Percentiles rank a stretch among this genome's conserved stretches.
Evolutionary conservation across 2,113 vertebrate species (phyloP).

Genomic region (Andinoacara biseriatus): DNA sequence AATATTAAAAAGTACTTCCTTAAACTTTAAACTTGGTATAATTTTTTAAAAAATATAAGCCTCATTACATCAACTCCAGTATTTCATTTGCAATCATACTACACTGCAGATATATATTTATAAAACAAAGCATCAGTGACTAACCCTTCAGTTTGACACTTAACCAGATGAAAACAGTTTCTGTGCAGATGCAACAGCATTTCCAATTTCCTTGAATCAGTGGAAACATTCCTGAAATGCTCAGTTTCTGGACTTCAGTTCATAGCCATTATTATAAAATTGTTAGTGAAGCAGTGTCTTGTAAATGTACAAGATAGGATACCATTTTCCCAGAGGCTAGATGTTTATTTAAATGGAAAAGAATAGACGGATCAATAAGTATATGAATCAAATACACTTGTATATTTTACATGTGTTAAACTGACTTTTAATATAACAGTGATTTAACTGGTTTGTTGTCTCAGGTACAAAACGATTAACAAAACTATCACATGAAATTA

Average conservation of each 20-base stretch:
- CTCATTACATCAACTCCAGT: background rate
- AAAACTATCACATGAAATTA: background rate
- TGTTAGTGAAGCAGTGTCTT: background rate
- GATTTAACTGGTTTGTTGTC: too few relatives aligned
- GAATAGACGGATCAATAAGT: background rate
- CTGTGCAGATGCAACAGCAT: background rate
- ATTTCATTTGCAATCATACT: background rate
- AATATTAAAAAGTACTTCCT: conserved; percentile 36
- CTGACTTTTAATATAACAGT: too few relatives aligned
- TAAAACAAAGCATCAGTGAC: background rate
- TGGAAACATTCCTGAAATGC: background rate
- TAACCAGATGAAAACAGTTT: background rate
- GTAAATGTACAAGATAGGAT: background rate
- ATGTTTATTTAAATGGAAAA: background rate
- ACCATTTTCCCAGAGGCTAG: background rate
- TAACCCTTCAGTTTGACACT: background rate
- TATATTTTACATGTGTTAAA: background rate
- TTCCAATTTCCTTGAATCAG: background rate
- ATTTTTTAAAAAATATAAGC: conserved; percentile 13
- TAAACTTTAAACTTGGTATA: conserved; percentile 27
- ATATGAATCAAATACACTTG: background rate
- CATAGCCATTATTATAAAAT: background rate
- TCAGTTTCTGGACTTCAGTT: background rate
- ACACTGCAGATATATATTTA: background rate
- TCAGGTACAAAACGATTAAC: background rate